Evolutionary conservation across 1,140 invertebrate genomes (phyloP).

Genomic region (Augochlora pura): DNA sequence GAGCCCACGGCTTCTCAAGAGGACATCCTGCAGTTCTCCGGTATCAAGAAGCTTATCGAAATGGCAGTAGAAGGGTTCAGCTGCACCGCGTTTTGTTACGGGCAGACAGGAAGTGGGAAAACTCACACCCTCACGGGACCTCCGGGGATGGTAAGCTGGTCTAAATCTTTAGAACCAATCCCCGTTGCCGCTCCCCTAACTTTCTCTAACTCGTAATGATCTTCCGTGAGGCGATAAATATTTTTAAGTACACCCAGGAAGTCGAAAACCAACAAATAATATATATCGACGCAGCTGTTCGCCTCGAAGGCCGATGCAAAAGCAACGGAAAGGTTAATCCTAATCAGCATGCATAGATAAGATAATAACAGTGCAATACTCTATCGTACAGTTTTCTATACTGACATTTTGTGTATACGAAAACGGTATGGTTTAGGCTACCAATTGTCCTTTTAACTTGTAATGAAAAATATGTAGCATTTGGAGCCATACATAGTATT

Average conservation of each 20-base stretch:
- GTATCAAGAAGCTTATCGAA: slow-evolving; percentile 91
- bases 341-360: slow-evolving; percentile 55
- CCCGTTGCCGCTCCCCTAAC: too few relatives aligned
- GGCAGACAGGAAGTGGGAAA: slow-evolving; percentile 98
- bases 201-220: neutral
- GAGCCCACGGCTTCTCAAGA: slow-evolving; percentile 92
- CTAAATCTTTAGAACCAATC: neutral
- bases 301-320: slow-evolving; percentile 37
- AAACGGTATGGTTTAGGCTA: neutral
- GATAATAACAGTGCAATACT: slow-evolving; percentile 27
- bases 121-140: slow-evolving; percentile 97
- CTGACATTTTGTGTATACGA: neutral
- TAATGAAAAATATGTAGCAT: too few relatives aligned
- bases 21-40: slow-evolving; percentile 90
- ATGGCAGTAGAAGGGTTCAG: slow-evolving; percentile 97
- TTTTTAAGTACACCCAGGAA: neutral
- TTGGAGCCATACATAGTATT: too few relatives aligned
- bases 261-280: slow-evolving; percentile 66
- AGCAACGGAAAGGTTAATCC: slow-evolving; percentile 52
- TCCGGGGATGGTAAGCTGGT: slow-evolving; percentile 87
- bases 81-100: slow-evolving; percentile 97
- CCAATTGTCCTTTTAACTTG: too few relatives aligned
- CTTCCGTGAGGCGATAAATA: too few relatives aligned
- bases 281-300: slow-evolving; percentile 30
- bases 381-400: too few relatives aligned